A percentile compares a stretch with the other conserved stretches of the same genome.
These are phyloP conservation scores for Dasypogon diadema DNA, from an alignment of 2,888 invertebrate species.

Conservation along the genomic window DNA sequence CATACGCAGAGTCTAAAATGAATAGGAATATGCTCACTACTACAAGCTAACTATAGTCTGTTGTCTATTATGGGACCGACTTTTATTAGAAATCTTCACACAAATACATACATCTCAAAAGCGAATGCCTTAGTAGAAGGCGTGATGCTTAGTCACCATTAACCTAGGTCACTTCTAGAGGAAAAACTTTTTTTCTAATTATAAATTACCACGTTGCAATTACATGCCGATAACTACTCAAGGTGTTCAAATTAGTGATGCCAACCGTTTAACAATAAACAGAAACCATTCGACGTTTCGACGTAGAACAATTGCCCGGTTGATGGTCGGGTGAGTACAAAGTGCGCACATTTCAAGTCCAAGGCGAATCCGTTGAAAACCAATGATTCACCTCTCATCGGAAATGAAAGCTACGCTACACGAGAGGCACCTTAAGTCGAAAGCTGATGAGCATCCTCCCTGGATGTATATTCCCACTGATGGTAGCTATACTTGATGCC, in stretches of 20 bases:
- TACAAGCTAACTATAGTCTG: no score
- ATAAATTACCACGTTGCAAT: background rate
- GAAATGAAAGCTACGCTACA: background rate
- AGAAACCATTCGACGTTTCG: background rate
- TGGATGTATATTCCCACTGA: background rate
- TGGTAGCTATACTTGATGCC: background rate
- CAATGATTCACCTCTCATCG: background rate
- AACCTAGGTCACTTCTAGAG: slow-evolving; percentile 44
- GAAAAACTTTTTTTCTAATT: slow-evolving; percentile 21
- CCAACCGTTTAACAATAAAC: background rate
- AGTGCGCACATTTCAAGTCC: slow-evolving; percentile 46
- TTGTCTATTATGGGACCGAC: background rate
- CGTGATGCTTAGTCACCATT: slow-evolving; percentile 30
- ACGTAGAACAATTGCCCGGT: slow-evolving; percentile 1
- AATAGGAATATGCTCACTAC: slow-evolving; percentile 31
- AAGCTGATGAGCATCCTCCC: background rate
- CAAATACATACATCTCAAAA: background rate
- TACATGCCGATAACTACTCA: slow-evolving; percentile 1
- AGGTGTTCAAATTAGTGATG: slow-evolving; percentile 17
- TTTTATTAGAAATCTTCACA: background rate
- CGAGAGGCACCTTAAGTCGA: background rate
- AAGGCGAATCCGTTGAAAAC: slow-evolving; percentile 24
- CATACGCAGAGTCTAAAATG: slow-evolving; percentile 25
- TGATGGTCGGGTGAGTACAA: slow-evolving; percentile 8
- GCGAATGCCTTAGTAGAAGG: background rate